Conservation (phyloP, 2,113 vertebrate species). For the Nesospiza acunhae region DNA sequence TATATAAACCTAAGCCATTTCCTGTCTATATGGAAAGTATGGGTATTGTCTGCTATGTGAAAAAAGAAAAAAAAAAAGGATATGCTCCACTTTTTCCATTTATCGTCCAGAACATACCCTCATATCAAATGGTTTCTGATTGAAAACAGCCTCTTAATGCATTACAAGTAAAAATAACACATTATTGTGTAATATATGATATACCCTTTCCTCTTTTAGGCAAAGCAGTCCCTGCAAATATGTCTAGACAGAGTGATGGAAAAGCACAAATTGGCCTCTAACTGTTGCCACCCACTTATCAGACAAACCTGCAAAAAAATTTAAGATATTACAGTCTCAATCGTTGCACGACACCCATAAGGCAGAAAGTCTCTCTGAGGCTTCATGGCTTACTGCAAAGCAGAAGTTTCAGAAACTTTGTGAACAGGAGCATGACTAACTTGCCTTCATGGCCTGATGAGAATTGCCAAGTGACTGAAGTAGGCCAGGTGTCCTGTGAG, state of each 20-base stretch:
- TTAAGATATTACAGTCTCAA: slow-evolving; percentile 13
- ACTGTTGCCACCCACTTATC: slow-evolving; percentile 41
- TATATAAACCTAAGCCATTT: slow-evolving; percentile 57
- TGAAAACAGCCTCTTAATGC: slow-evolving; percentile 58
- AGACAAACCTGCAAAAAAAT: slow-evolving; percentile 22
- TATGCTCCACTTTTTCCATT: slow-evolving; percentile 59
- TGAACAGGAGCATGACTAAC: background rate
- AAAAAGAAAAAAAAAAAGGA: background rate
- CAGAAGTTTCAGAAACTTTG: background rate
- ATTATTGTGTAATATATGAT: slow-evolving; percentile 43
- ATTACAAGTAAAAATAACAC: slow-evolving; percentile 58
- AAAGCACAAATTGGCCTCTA: slow-evolving; percentile 53
- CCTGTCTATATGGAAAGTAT: slow-evolving; percentile 50
- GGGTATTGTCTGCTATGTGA: slow-evolving; percentile 42
- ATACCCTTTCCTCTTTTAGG: slow-evolving; percentile 44
- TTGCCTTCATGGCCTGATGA: background rate
- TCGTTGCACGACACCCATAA: background rate
- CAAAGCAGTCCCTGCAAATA: slow-evolving; percentile 38
- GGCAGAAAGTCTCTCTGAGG: background rate
- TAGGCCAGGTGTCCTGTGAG: background rate
- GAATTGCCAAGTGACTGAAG: slow-evolving; percentile 23
- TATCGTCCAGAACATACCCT: slow-evolving; percentile 34
- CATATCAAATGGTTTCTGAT: slow-evolving; percentile 50
- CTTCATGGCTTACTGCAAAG: background rate
- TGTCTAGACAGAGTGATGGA: slow-evolving; percentile 38